Percentiles rank a stretch among this genome's conserved stretches.
These are phyloP conservation scores for Lates japonicus DNA, from an alignment of 2,797 vertebrate species.

Conservation along the genomic window DNA sequence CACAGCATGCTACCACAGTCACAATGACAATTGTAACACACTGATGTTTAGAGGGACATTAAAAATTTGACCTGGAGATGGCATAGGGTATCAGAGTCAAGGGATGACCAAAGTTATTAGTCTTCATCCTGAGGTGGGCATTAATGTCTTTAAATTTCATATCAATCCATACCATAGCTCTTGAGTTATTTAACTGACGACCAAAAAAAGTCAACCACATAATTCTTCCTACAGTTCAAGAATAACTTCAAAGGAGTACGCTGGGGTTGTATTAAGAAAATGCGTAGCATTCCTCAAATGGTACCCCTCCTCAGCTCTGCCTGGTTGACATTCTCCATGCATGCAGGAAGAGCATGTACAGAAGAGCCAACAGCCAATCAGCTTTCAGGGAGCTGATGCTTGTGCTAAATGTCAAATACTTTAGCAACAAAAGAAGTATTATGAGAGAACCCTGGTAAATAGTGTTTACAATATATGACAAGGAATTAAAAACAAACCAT, in stretches of 20 bases:
- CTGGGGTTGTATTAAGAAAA: background rate
- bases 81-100: too few relatives aligned
- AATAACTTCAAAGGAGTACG: background rate
- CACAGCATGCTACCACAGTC: too few relatives aligned
- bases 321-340: background rate
- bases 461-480: background rate
- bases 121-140: too few relatives aligned
- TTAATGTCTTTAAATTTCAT: too few relatives aligned
- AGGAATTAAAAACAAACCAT: background rate
- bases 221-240: background rate
- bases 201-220: too few relatives aligned
- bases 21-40: too few relatives aligned
- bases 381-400: background rate
- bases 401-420: background rate
- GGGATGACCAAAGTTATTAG: too few relatives aligned
- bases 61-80: too few relatives aligned
- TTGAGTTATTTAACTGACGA: too few relatives aligned
- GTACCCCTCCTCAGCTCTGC: background rate
- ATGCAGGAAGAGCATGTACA: slow-evolving; percentile 18
- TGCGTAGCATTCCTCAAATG: slow-evolving; percentile 18
- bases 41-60: too few relatives aligned
- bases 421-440: background rate
- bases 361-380: slow-evolving; percentile 19
- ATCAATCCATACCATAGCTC: too few relatives aligned
- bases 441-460: background rate